Conservation (phyloP, 2,113 vertebrate species). For the Turnix velox region DNA sequence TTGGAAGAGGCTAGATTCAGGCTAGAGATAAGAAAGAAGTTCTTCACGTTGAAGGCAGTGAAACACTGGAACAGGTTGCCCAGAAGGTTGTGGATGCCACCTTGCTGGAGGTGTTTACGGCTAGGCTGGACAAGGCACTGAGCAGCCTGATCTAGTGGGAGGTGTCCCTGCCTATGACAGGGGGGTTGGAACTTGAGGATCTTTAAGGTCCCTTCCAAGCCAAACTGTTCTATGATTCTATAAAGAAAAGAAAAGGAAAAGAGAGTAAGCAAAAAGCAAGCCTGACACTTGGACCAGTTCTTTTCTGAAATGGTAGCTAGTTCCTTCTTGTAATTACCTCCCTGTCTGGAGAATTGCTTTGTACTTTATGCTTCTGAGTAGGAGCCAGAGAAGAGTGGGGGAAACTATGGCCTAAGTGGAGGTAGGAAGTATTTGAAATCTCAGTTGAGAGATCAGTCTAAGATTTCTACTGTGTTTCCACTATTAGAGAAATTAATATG, state of each 20-base stretch:
- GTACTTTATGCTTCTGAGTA: background rate
- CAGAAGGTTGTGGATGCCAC: no score
- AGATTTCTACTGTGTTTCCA: background rate
- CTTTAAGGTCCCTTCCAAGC: no score
- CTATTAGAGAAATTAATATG: background rate
- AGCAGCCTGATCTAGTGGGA: no score
- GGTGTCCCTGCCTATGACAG: no score
- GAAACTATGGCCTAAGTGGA: background rate
- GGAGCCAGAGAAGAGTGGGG: background rate
- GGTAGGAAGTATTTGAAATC: background rate
- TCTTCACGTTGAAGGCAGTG: no score
- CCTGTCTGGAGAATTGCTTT: background rate
- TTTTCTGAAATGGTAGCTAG: background rate
- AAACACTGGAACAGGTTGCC: no score
- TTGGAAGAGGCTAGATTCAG: no score
- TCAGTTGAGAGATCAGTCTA: background rate
- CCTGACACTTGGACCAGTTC: background rate
- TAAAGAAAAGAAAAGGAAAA: background rate
- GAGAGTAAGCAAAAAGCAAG: background rate
- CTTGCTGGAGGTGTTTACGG: no score
- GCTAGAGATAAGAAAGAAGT: no score
- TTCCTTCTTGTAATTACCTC: background rate
- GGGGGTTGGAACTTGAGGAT: no score
- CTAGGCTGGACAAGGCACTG: no score
- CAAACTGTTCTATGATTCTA: no score